Conservation (phyloP, 2,888 invertebrate genomes). For the Maniola hyperantus region DNA sequence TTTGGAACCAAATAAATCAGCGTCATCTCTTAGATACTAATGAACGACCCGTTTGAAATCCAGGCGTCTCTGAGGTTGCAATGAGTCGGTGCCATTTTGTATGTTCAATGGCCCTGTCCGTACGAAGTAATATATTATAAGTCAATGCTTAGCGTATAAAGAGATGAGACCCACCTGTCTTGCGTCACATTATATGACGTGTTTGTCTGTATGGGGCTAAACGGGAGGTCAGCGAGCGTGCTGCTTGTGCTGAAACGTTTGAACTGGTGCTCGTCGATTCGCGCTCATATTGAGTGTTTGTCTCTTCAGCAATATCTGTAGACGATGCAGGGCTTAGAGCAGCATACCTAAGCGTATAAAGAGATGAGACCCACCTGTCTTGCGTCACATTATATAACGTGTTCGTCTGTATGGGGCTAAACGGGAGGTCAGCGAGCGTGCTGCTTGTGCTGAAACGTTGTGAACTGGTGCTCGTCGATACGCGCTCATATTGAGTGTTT, state of each 20-base stretch:
- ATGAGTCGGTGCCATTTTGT: too few relatives aligned
- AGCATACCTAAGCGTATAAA: too few relatives aligned
- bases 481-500: slow-evolving; percentile 77
- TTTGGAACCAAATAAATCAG: too few relatives aligned
- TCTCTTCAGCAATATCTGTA: slow-evolving; percentile 44
- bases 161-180: slow-evolving; percentile 58
- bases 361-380: slow-evolving; percentile 57
- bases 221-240: slow-evolving; percentile 66
- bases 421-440: slow-evolving; percentile 66
- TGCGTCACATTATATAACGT: slow-evolving; percentile 61
- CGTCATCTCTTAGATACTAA: too few relatives aligned
- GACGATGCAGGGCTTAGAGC: too few relatives aligned
- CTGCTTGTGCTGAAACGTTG: slow-evolving; percentile 59
- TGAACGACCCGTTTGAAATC: too few relatives aligned
- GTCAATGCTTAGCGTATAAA: too few relatives aligned
- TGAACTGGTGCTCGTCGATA: slow-evolving; percentile 60
- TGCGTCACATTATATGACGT: slow-evolving; percentile 61
- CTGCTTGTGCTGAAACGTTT: slow-evolving; percentile 58
- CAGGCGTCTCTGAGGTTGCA: too few relatives aligned
- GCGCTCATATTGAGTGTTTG: slow-evolving; percentile 77
- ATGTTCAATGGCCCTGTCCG: too few relatives aligned
- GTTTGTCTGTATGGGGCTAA: slow-evolving; percentile 68
- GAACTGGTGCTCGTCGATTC: slow-evolving; percentile 62
- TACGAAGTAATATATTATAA: too few relatives aligned
- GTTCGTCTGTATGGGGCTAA: slow-evolving; percentile 68